Percentiles rank a stretch among this genome's conserved stretches.
phyloP scores from a whole-genome alignment of 2,888 invertebrate species.

The Stenodera caucasica region DNA sequence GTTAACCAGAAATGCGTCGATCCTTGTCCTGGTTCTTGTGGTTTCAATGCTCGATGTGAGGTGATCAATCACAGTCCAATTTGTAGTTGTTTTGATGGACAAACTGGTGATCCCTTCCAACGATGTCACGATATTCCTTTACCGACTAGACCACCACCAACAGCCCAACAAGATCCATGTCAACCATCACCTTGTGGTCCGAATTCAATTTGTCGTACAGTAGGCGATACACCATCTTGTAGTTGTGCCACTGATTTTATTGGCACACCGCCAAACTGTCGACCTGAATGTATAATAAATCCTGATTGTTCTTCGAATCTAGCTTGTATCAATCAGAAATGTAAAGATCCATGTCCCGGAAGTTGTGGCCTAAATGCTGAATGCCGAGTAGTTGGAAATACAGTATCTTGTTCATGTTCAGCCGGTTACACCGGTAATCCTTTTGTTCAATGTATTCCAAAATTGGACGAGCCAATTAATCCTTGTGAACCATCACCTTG shows the following conservation, averaged over 20 bases:
- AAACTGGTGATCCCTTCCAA: constrained; percentile 77
- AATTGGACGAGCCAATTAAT: constrained; percentile 63
- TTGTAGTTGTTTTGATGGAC: constrained; percentile 61
- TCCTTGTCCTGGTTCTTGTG: constrained; percentile 62
- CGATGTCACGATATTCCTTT: constrained; percentile 66
- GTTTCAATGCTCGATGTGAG: constrained; percentile 59
- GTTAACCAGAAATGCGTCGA: constrained; percentile 61
- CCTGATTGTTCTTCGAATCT: constrained; percentile 76
- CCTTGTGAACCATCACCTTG: constrained; percentile 88
- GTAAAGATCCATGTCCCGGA: constrained; percentile 80
- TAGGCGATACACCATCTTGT: constrained; percentile 71
- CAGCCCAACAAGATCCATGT: constrained; percentile 64
- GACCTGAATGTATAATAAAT: constrained; percentile 82
- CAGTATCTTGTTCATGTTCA: constrained; percentile 78
- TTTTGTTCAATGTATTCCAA: constrained; percentile 73
- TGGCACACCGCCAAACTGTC: constrained; percentile 78
- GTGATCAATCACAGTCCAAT: constrained; percentile 61
- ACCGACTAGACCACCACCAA: constrained; percentile 49
- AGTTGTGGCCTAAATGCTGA: constrained; percentile 80
- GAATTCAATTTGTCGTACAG: constrained; percentile 71
- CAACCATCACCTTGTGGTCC: constrained; percentile 81
- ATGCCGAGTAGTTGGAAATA: constrained; percentile 77
- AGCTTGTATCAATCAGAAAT: constrained; percentile 80
- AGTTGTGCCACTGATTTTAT: constrained; percentile 76
- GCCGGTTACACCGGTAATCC: constrained; percentile 80